Base-by-base conservation (phyloP, 2,888 invertebrate genomes). In the Standfussiana lucernea region DNA sequence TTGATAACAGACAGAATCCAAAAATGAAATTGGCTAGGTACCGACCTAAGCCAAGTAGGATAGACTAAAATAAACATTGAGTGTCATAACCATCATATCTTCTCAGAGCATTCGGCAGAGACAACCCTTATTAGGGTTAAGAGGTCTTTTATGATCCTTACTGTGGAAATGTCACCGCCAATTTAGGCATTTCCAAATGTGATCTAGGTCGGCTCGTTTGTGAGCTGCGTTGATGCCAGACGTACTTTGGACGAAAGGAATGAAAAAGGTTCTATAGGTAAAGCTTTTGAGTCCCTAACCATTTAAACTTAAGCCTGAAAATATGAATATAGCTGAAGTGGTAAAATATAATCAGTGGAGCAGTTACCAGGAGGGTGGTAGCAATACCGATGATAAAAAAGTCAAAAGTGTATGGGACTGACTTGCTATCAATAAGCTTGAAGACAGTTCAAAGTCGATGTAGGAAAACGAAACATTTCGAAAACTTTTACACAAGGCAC, bases 121-220 rank as follows among this genome's bases (percentile, higher is more conserved):
- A 24, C 18, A 53, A 61, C 80, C 84, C 84, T 80, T 84, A 75
- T 80, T 84, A 67, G 75, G 70, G 74, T 45, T 62, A 74, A 71
- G 21, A 40, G 68, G 18, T 56, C 3, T 62, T 72, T 73, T 69
- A 72, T 62, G 32, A 56, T 37, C 42, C 66, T 35, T 24, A 35
- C 24, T 67, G 37, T 2, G 15, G n/a, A 84, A 67, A 74, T 66
- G 61, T 70, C 65, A 70, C 21, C 32, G 0, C 35, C 42, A 70
- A 84, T 67, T 82, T 53, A 50, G 24, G 8, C 11, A 79, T 66
- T 73, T 70, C n/a, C 69, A 74, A 61, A 35, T 66, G 3, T 37
- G 37, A 65, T 72, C 50, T 70, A 47, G 56, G 68, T 83, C 68
- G n/a, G 42, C 0, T 13, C 15, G 32, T 45, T 72, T 45, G 15